Base-by-base conservation (phyloP, 2,888 invertebrate species). In the Pycnomerus fuliginosus region DNA sequence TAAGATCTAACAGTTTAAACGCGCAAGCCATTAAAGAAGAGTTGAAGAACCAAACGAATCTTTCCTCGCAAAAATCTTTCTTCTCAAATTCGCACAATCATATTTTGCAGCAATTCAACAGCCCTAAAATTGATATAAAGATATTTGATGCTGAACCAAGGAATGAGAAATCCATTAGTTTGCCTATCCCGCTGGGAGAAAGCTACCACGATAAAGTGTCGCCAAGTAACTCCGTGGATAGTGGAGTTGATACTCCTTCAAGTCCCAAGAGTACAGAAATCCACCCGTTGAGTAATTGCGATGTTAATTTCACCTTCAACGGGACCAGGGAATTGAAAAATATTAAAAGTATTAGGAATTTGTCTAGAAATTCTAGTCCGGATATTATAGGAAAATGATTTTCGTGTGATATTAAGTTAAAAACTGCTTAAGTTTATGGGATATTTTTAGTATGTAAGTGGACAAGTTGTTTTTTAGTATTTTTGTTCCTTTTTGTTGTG, bases 281-380 rank as follows among this genome's bases (percentile, higher is more conserved):
- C 12, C 90, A 89, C 72, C 90, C 90, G 0, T 62, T 90, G 2
- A 87, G 88, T 52, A 84, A 85, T 60, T 83, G 84, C 44, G 90
- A 88, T 62, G 87, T 89, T 0, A 85, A 84, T 61, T 87, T 90
- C 29, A 85, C 84, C 50, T 90, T 84, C 62, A 86, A 87, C 57
- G 89, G 88, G 3, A 86, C 86, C 1, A 87, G 87, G 0, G 87
- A 90, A 64, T 70, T 90, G 45, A 89, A 88, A 65, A 85, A 84
- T 36, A 80, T 89, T 15, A 77, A 83, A 48, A 66, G 60, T 42
- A 42, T 66, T 8, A 60, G 58, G 43, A 58, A 60, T 24, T 41
- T 55, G 20, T 34, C 58, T 34, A 49, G 58, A 36, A 63, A 65
- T 50, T 65, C 64, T 27, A 64, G 62, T 53, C 62, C 66, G 1